Base-by-base conservation (phyloP, 2,888 invertebrate genomes). In the Heliconius hortense region DNA sequence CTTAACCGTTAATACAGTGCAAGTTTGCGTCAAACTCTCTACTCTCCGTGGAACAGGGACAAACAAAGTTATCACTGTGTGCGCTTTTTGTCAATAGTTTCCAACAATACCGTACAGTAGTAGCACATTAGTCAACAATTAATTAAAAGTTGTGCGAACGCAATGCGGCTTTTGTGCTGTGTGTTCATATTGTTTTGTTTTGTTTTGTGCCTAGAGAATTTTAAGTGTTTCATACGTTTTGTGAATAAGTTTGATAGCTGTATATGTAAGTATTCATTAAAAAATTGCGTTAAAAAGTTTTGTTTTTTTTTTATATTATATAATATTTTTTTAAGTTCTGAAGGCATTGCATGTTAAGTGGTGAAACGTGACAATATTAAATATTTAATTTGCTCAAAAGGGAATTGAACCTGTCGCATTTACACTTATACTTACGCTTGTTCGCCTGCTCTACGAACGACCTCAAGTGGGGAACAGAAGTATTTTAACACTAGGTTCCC, bases 71-170 rank as follows among this genome's bases (percentile, higher is more conserved):
- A 39, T 28, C 11, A 62, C 2, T 21, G 21, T 64, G 11, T 64
- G 26, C 28, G 68, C 69, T 75, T 77, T 75, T 72, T 72, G 74
- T 68, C 72, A 72, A 76, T 72, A 72, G 43, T 63, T 35, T 59
- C 64, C n/a, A 62, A 43, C 69, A 26, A 31, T 31, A 62, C 59
- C 48, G 56, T 53, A 66, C 60, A 66, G 69, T 39, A 15, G 43
- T 63, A 62, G 73, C 26, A 64, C 70, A 76, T 74, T 76, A 71
- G 74, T 76, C 70, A 78, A 76, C 68, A 74, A 76, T 78, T 76
- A 74, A 78, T 78, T 76, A 74, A 78, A 78, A 74, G 68, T 78
- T 78, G 43, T 72, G 26, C 68, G 26, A 74, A 72, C 26, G 64
- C 31, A 69, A 69, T 72, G 56, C 60, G 59, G 67, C n/a, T 48